phyloP scores from a whole-genome alignment of 2,797 vertebrate species.

The Anas bernieri region DNA sequence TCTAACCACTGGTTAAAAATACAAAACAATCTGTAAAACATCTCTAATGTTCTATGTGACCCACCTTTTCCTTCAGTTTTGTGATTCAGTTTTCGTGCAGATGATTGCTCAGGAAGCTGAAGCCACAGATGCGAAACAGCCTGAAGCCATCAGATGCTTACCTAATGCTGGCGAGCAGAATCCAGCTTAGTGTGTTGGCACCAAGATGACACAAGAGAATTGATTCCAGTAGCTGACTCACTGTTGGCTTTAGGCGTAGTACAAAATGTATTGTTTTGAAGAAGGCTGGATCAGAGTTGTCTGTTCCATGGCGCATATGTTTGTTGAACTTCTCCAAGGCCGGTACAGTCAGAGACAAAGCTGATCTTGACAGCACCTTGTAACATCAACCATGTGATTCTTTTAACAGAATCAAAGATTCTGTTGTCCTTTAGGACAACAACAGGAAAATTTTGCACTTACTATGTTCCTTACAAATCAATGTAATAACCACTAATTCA shows the following conservation, averaged over 20 bases:
- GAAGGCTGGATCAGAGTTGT: background rate
- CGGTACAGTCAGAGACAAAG: background rate
- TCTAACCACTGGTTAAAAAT: background rate
- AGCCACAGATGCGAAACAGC: conserved; percentile 16
- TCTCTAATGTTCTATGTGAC: background rate
- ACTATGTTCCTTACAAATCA: background rate
- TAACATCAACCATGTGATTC: background rate
- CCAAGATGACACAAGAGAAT: background rate
- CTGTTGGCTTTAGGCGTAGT: background rate
- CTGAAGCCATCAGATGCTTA: background rate
- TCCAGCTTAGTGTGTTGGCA: conserved; percentile 12
- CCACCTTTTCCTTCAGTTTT: conserved; percentile 9
- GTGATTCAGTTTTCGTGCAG: conserved; percentile 3
- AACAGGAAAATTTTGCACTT: background rate
- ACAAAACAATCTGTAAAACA: background rate
- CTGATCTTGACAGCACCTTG: background rate
- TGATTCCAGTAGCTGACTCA: conserved; percentile 41
- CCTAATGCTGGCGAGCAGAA: conserved; percentile 20
- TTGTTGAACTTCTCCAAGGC: background rate
- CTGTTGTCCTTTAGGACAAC: background rate
- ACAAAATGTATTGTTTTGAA: conserved; percentile 37
- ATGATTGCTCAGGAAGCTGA: conserved; percentile 22
- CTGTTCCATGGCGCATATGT: background rate
- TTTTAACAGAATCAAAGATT: background rate
- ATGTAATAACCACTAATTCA: background rate